Base-by-base conservation (phyloP, 1,140 invertebrate species). In the Popillia japonica region DNA sequence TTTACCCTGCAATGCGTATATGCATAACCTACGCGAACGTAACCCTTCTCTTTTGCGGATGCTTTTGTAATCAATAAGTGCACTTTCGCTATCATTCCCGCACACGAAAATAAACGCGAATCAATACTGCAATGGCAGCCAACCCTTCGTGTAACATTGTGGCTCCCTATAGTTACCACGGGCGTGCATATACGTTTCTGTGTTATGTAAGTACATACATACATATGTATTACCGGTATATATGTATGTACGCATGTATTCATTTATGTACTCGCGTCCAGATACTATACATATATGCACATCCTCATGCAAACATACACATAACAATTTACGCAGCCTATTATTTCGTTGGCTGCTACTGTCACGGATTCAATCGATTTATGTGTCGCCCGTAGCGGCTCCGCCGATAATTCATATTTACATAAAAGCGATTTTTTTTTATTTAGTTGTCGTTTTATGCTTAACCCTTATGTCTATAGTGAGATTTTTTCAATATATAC, bases 71-170 rank as follows among this genome's bases (percentile, higher is more conserved):
- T 68, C 61, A 68, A 68, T 68, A 68, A 27, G 27, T 68, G 61
- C 61, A 68, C 61, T 68, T 68, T 68, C 61, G 61, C 61, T 68
- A 68, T 68, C 61, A 68, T 68, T 68, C 17, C 61, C 61, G 61
- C 22, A 68, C 61, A 23, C 61, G 27, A 68, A 68, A 68, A 23
- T 68, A 68, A 68, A 68, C 22, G 61, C 22, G 61, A 68, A 68
- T 68, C 61, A 68, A 68, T 68, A 68, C 61, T 68, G 61, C 61
- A 68, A 27, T 22, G 61, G 23, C 3, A 23, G 27, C 22, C 61
- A 68, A 68, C 61, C 61, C 61, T 68, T 68, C 27, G 27, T 22
- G 22, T 68, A 68, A 68, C 61, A 68, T 68, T 27, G 61, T 14
- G 61, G 27, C 23, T 8, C 61, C 27, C 61, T 55, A n/a, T 34